Evolutionary conservation across 53 echinoderm and acorn worm genomes (phyloP), one percentile per base, ranked within the genome.

Genomic region (Patiria pectinifera): DNA sequence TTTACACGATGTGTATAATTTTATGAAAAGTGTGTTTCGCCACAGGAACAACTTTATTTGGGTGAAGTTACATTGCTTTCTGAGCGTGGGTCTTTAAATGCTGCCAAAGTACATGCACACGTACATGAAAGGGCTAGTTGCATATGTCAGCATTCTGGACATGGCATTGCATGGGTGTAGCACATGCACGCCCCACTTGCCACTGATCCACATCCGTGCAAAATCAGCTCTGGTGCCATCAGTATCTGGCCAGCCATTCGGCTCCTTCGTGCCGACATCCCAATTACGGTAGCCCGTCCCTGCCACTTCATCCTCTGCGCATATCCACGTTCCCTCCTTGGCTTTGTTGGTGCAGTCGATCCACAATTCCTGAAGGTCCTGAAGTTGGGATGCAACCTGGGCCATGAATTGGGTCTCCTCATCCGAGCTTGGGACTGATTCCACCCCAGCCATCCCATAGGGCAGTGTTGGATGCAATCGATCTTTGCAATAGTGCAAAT

Each of bases 351-450:
- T 79, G 80, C 80, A 79, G 48, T 79, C 80, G 19, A 79, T 79
- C 80, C 80, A 79, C 45, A 79, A 15, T 45, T 46, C 35, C 35
- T 35, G 35, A 35, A 35, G 35, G 35, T 3, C 15, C 3, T 18
- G 8, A 45, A 79, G 45, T 18, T 18, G 48, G 16, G 45, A 16
- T 2, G 80, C 21, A 45, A 79, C 80, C 16, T 46, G 26, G 46
- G 80, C 48, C 80, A 79, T 79, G 80, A 79, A 79, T 14, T 46
- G 45, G 80, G 48, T 47, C 48, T 79, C 80, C 46, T 79, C 80
- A 47, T 79, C 46, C 2, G 80, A 79, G 80, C 80, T 79, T 46
- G 80, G 80, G 80, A 79, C 80, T 47, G 45, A 47, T 46, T 79
- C 80, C 80, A 79, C 2, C 47, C 47, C 19, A 79, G 80, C 80